phyloP scores from a whole-genome alignment of 2,888 invertebrate species.

The Hirtodrosophila cameraria region DNA sequence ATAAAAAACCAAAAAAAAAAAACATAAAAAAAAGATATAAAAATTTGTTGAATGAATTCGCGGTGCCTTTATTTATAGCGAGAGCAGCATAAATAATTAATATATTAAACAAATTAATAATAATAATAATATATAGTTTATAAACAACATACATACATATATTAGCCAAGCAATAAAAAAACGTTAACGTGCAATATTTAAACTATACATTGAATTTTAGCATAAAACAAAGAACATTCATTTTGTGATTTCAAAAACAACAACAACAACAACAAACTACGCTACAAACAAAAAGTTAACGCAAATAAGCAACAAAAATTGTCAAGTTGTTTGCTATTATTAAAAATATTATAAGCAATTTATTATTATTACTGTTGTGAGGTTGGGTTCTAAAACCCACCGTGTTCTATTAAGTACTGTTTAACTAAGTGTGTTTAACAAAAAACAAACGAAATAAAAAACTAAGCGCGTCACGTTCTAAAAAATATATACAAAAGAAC shows the following conservation, averaged over 20 bases:
- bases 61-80: conserved; percentile 83
- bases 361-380: conserved; percentile 39
- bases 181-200: conserved; percentile 79
- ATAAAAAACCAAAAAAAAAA: conserved; percentile 35
- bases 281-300: conserved; percentile 38
- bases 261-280: conserved; percentile 5
- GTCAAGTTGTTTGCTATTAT: conserved; percentile 35
- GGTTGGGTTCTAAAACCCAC: no score
- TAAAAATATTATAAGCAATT: conserved; percentile 38
- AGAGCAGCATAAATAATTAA: conserved; percentile 65
- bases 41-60: conserved; percentile 82
- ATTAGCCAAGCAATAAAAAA: conserved; percentile 70
- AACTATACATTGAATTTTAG: conserved; percentile 69
- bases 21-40: conserved; percentile 30
- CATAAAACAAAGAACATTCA: conserved; percentile 29
- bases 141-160: conserved; percentile 48
- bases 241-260: conserved; percentile 55
- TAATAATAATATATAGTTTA: conserved; percentile 26
- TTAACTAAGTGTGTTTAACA: conserved; percentile 17
- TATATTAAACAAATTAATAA: conserved; percentile 16
- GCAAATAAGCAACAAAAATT: conserved; percentile 66
- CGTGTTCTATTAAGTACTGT: conserved; percentile 20
- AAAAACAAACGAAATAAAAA: conserved; percentile 9
- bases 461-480: background rate
- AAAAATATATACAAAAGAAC: background rate